Evolutionary conservation across 2,888 invertebrate genomes (phyloP), one percentile per base, ranked within the genome.

Genomic region (Meteorus cinctellus): DNA sequence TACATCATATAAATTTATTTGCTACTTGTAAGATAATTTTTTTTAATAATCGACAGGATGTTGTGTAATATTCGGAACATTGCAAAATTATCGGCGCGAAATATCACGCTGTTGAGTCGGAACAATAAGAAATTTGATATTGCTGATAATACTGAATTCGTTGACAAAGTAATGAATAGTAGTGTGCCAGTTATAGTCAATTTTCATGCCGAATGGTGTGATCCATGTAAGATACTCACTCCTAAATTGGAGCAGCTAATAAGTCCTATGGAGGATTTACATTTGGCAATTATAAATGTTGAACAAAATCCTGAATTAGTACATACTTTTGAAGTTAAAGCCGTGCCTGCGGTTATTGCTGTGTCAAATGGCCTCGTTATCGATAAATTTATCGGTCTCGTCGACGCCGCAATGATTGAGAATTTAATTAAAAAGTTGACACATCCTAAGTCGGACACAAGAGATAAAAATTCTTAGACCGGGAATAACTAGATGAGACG

Each of bases 171-270:
- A 70, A 95, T 96, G 93, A 95, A 96, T 88, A 96, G 95, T 82
- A 92, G 93, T 51, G 94, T 94, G 84, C 95, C 96, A 41, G 96
- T 96, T n/a, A 95, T 96, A 88, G 96, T 96, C 0, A 96, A 96
- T 88, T 96, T 96, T 87, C 96, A 96, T 86, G 96, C 96, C 0
- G 96, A 96, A 82, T 96, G 96, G 96, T 96, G 96, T 86, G 96
- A 96, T 89, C 96, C 96, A 0, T 96, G 96, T 89, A 96, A 96
- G 90, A 95, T 96, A 84, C 91, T 96, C 16, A 96, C 96, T 0
- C 96, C 96, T 1, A 95, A 95, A 89, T 92, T 96, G 88, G 93
- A 93, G 82, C 95, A 95, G 86, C 89, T 96, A 70, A 92, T 96
- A 41, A 94, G 94, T 82, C 94, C 94, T 1, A 92, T 94, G 70